Conservation (phyloP, 2,888 invertebrate genomes). For the Flabesymbios commensalis region DNA sequence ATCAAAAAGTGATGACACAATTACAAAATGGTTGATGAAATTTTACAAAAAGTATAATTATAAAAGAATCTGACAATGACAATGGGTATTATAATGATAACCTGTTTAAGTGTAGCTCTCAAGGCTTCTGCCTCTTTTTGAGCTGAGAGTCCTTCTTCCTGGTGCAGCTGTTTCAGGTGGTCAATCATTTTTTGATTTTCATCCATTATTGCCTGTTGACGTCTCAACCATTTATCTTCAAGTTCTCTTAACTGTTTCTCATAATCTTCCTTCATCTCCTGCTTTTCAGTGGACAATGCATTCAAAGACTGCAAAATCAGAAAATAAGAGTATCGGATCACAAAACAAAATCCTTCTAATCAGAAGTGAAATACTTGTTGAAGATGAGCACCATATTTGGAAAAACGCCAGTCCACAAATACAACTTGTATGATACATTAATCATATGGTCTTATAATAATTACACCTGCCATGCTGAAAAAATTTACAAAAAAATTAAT, state of each 20-base stretch:
- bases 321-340: neutral
- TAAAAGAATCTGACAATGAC: too few relatives aligned
- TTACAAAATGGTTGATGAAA: too few relatives aligned
- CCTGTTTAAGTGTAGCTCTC: conserved; percentile 45
- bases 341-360: conserved; percentile 21
- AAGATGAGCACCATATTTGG: too few relatives aligned
- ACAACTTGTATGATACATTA: too few relatives aligned
- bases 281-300: conserved; percentile 51
- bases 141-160: conserved; percentile 37
- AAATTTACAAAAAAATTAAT: too few relatives aligned
- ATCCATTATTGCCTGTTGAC: conserved; percentile 30
- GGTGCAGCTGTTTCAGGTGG: conserved; percentile 15
- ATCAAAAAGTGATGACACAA: too few relatives aligned
- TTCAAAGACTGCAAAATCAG: conserved; percentile 43
- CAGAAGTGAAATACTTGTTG: too few relatives aligned
- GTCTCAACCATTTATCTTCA: conserved; percentile 37
- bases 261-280: conserved; percentile 46
- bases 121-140: conserved; percentile 39
- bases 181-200: conserved; percentile 12
- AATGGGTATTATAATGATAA: too few relatives aligned
- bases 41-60: too few relatives aligned
- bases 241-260: conserved; percentile 45
- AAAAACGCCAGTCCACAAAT: too few relatives aligned
- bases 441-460: too few relatives aligned
- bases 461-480: too few relatives aligned